Evolutionary conservation across 1,140 invertebrate genomes (phyloP), one percentile per base, ranked within the genome.

Genomic region (Lasioglossum baleicum): DNA sequence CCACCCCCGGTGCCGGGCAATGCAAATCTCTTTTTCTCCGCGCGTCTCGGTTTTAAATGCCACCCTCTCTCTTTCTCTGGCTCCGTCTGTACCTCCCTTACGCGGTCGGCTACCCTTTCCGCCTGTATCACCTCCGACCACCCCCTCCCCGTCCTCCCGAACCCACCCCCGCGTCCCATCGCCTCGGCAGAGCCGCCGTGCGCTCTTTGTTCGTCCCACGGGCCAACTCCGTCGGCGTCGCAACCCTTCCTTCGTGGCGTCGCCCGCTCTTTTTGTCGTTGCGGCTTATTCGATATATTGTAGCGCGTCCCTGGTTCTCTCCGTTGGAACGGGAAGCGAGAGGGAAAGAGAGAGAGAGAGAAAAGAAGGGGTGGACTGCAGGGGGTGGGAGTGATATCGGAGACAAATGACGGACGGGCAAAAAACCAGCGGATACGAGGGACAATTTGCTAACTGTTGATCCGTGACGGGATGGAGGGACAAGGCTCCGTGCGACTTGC

Each of bases 241-340:
- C 75, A 77, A 72, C 82, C 73, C 69, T 86, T 75, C 64, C 75
- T 67, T 56, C 82, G 80, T 65, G 75, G 67, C 82, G 81, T 81
- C 73, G 81, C 84, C 88, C 85, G 87, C 90, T 91, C 91, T 92
- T 92, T 92, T 92, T 91, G 91, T 90, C 90, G 88, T 90, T 91
- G 89, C 88, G 90, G 91, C 90, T 91, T 91, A 92, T 91, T 92
- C 90, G 91, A 92, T 92, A 92, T 91, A 92, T 92, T 88, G 90
- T 89, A 83, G 80, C 81, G 82, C 78, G 86, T 67, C 73, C 73
- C 72, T 75, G 72, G 71, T 69, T 81, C 78, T 8, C 3, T 6
- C 5, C 20, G n/a, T 7, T 20, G 40, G 17, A 80, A 85, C 84
- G 84, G 87, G 82, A 85, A 87, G 87, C 7, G 22, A 10, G n/a